Evolutionary conservation across 2,113 vertebrate genomes (phyloP).

Genomic region (Centrocercus urophasianus): DNA sequence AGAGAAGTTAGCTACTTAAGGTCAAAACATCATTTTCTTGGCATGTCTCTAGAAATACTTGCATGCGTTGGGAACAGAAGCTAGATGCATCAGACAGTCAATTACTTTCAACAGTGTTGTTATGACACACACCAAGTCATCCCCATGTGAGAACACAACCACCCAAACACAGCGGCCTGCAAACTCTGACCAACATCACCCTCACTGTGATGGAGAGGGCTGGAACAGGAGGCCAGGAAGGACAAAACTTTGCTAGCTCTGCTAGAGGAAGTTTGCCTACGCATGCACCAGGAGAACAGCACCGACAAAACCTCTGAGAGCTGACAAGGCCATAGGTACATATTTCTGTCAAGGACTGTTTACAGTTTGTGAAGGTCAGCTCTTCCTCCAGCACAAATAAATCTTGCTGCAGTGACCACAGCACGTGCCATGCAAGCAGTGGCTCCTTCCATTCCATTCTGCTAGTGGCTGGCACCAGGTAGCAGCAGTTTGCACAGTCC

Average conservation of each 20-base stretch:
- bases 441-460: not conserved
- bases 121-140: not conserved
- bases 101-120: not conserved
- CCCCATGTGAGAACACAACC: not conserved
- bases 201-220: fast-evolving
- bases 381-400: conserved; percentile 51
- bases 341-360: conserved; percentile 45
- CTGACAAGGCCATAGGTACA: conserved; percentile 26
- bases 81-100: not conserved
- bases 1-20: not conserved
- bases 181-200: not conserved
- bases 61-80: not conserved
- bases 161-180: fast-evolving
- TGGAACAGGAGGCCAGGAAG: not conserved
- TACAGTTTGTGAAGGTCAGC: conserved; percentile 46
- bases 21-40: not conserved
- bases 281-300: not conserved
- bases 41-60: not conserved
- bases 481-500: not conserved
- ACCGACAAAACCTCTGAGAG: conserved; percentile 15
- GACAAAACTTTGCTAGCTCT: conserved; percentile 11
- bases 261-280: conserved; percentile 13
- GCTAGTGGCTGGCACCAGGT: not conserved
- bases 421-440: not conserved
- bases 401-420: not conserved